Evolutionary conservation across 2,888 invertebrate genomes (phyloP).

Genomic region (Entomobrya proxima): DNA sequence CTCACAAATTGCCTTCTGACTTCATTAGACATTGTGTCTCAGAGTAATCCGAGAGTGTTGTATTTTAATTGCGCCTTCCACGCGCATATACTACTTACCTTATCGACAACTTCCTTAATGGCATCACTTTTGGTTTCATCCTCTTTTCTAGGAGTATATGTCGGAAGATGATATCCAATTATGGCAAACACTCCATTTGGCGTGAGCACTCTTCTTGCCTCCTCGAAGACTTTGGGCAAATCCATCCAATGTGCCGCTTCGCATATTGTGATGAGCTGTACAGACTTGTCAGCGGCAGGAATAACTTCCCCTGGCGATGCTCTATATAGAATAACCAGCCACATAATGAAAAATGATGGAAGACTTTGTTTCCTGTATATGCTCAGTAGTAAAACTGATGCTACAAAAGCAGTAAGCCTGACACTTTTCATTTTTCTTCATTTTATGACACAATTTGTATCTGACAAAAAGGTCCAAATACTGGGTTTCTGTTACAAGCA

Average conservation of each 20-base stretch:
- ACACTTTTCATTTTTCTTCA: too few relatives aligned
- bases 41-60: too few relatives aligned
- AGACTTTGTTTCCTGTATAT: neutral
- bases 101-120: conserved; percentile 72
- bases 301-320: conserved; percentile 77
- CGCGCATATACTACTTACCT: conserved; percentile 67
- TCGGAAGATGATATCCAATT: conserved; percentile 52
- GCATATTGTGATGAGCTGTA: conserved; percentile 78
- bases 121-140: conserved; percentile 64
- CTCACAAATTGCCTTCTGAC: neutral
- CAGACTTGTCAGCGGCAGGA: conserved; percentile 76
- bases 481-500: too few relatives aligned
- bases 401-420: neutral
- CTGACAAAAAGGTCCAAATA: too few relatives aligned
- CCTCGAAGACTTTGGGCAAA: conserved; percentile 77
- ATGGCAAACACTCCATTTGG: conserved; percentile 77
- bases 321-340: conserved; percentile 64
- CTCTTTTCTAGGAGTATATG: conserved; percentile 52
- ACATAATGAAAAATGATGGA: conserved; percentile 17
- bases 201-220: conserved; percentile 78
- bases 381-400: neutral
- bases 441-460: too few relatives aligned
- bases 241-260: conserved; percentile 79
- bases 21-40: neutral
- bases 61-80: neutral